Percentiles rank a stretch among this genome's conserved stretches.
Evolutionary conservation across 2,113 vertebrate species (phyloP).

Genomic region (Osmerus mordax): DNA sequence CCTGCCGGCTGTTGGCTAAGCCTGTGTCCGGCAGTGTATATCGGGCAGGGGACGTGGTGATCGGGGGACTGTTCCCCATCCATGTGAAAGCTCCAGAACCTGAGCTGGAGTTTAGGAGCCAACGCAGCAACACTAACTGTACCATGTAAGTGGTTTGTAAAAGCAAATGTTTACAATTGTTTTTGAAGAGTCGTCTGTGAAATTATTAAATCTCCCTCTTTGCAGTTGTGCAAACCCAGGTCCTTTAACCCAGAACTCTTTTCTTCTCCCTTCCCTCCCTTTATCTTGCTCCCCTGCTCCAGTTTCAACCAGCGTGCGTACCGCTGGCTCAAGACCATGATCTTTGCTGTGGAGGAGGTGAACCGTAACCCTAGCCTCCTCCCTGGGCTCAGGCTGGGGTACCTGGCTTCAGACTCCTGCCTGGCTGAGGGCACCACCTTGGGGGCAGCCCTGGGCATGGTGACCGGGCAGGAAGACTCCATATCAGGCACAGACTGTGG

Average conservation of each 20-base stretch:
- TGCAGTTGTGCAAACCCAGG: not conserved
- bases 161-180: not conserved
- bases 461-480: conserved; percentile 38
- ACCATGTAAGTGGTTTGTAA: conserved; percentile 32
- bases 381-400: conserved; percentile 53
- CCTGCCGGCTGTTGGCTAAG: conserved; percentile 46
- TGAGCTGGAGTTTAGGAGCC: conserved; percentile 42
- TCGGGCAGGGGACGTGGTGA: conserved; percentile 49
- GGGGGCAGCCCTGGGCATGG: conserved; percentile 45
- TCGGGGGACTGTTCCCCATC: conserved; percentile 57
- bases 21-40: conserved; percentile 49
- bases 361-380: conserved; percentile 49
- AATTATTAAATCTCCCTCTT: not conserved
- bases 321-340: conserved; percentile 52
- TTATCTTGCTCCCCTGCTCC: not conserved
- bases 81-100: conserved; percentile 43
- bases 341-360: conserved; percentile 62
- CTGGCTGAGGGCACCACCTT: conserved; percentile 51
- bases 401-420: conserved; percentile 60
- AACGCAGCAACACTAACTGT: conserved; percentile 24
- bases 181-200: not conserved
- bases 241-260: not conserved
- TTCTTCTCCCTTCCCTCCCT: not conserved
- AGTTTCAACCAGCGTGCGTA: conserved; percentile 55
- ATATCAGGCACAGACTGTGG: conserved; percentile 32